Conservation (phyloP, 2,888 invertebrate genomes). For the Siphonodentalium dalli region DNA sequence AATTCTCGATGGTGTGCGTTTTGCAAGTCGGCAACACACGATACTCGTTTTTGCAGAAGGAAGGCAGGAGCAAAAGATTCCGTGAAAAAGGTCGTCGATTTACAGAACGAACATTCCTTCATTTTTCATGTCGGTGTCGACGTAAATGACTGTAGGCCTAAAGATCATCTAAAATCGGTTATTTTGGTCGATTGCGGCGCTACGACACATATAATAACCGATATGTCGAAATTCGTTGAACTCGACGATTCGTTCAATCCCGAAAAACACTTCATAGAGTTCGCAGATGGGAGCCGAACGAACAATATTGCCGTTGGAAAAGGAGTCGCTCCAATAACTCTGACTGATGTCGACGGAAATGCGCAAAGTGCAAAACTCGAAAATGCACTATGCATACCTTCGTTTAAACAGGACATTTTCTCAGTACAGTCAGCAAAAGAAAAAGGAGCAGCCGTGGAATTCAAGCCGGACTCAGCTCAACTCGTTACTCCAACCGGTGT, state of each 20-base stretch:
- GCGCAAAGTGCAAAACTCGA: slow-evolving; percentile 4
- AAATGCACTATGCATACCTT: slow-evolving; percentile 28
- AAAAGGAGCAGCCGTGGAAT: too few species aligned
- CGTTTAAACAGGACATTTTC: slow-evolving; percentile 26
- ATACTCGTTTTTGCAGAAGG: too few species aligned
- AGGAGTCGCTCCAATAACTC: slow-evolving; percentile 14
- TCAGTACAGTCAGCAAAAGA: slow-evolving; percentile 33
- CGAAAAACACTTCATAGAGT: slow-evolving; percentile 28
- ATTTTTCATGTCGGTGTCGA: too few species aligned
- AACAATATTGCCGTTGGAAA: slow-evolving; percentile 17
- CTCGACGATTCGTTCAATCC: slow-evolving; percentile 26
- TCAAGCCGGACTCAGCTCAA: slow-evolving; percentile 14
- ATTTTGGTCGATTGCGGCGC: slow-evolving; percentile 34
- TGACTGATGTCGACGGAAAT: slow-evolving; percentile 10
- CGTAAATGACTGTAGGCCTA: too few species aligned
- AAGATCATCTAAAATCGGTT: too few species aligned
- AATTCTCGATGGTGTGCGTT: too few species aligned
- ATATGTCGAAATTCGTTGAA: slow-evolving; percentile 21
- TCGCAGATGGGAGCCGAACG: slow-evolving; percentile 30
- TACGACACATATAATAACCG: slow-evolving; percentile 30
- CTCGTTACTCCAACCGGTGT: slow-evolving; percentile 6
- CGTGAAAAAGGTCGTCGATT: too few species aligned
- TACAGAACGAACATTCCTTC: too few species aligned
- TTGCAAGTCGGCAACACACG: too few species aligned
- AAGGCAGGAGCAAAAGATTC: too few species aligned